Evolutionary conservation across 2,888 invertebrate species (phyloP).

Genomic region (Acronicta psi): DNA sequence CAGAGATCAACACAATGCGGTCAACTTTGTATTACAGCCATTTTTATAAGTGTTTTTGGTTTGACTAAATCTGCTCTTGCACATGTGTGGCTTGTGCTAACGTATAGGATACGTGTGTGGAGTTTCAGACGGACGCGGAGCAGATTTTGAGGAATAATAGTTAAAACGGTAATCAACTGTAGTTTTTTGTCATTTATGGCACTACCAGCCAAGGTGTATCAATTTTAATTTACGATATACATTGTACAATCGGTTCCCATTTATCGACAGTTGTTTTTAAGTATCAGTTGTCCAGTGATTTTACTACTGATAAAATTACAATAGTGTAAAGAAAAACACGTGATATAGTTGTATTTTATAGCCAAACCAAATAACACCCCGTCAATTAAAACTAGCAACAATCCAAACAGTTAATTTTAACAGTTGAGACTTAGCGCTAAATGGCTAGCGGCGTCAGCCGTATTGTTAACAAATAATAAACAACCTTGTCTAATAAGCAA

Average conservation of each 20-base stretch:
- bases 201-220: too few species aligned
- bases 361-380: constrained; percentile 41
- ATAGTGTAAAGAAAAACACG: too few species aligned
- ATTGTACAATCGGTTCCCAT: too few species aligned
- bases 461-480: constrained; percentile 45
- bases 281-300: too few species aligned
- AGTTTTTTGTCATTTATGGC: too few species aligned
- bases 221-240: too few species aligned
- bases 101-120: too few species aligned
- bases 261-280: too few species aligned
- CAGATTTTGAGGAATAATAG: too few species aligned
- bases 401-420: constrained; percentile 59
- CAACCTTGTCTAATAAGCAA: constrained; percentile 45
- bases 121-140: too few species aligned
- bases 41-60: constrained; percentile 21
- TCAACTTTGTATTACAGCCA: constrained; percentile 35
- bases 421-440: constrained; percentile 63
- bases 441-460: constrained; percentile 59
- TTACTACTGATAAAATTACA: too few species aligned
- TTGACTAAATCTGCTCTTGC: constrained; percentile 29
- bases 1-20: constrained; percentile 52
- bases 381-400: constrained; percentile 62
- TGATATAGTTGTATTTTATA: constrained; percentile 1
- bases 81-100: not conserved
- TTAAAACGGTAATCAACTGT: too few species aligned